Evolutionary conservation across 2,888 invertebrate genomes (phyloP).

Genomic region (Lagria hirta): DNA sequence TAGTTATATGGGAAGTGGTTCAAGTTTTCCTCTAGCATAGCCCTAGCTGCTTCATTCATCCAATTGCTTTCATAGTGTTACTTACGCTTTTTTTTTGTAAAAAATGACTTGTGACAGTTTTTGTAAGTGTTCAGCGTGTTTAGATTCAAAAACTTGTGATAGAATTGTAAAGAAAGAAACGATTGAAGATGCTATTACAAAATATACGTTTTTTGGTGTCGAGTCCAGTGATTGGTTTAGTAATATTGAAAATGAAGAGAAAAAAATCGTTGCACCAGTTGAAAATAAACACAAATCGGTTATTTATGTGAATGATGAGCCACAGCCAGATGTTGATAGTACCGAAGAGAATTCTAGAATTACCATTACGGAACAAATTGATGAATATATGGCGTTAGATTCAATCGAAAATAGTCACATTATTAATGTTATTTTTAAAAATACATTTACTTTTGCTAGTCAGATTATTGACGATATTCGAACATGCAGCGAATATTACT

Average conservation of each 20-base stretch:
- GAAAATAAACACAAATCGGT: slow-evolving; percentile 49
- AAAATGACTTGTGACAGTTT: slow-evolving; percentile 70
- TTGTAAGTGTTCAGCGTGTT: slow-evolving; percentile 74
- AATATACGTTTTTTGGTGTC: slow-evolving; percentile 59
- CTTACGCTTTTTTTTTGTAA: slow-evolving; percentile 1
- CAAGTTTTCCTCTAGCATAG: slow-evolving; percentile 39
- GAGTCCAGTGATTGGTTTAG: slow-evolving; percentile 41
- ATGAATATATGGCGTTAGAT: slow-evolving; percentile 47
- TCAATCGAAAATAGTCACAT: slow-evolving; percentile 44
- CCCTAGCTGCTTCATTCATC: slow-evolving; percentile 24
- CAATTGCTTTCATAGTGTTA: slow-evolving; percentile 7
- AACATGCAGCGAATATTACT: slow-evolving; percentile 40
- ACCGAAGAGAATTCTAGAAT: slow-evolving; percentile 31
- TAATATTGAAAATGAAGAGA: slow-evolving; percentile 53
- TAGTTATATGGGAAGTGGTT: slow-evolving; percentile 52
- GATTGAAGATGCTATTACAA: slow-evolving; percentile 56
- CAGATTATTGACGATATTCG: slow-evolving; percentile 50
- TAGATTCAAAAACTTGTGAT: slow-evolving; percentile 68
- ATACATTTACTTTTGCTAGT: slow-evolving; percentile 49
- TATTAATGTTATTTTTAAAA: slow-evolving; percentile 49
- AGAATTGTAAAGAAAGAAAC: slow-evolving; percentile 54
- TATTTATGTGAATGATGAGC: slow-evolving; percentile 47
- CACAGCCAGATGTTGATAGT: slow-evolving; percentile 12
- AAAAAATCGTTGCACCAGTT: slow-evolving; percentile 7
- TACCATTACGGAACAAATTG: slow-evolving; percentile 46